A percentile compares a stretch with the other conserved stretches of the same genome.
phyloP scores from a whole-genome alignment of 64 coral and sea anemone species.

The Pocillopora verrucosa region DNA sequence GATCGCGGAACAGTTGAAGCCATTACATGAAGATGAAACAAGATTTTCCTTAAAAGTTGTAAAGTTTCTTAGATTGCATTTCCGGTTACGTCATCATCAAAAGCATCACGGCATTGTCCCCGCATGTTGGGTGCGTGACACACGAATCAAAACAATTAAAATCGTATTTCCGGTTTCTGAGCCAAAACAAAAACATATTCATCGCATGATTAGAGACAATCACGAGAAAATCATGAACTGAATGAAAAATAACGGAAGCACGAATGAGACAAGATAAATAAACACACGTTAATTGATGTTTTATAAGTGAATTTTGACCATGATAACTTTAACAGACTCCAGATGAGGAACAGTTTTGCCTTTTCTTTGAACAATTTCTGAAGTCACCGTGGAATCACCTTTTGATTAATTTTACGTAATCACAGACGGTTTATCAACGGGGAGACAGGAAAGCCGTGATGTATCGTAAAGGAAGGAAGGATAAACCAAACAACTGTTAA shows the following conservation, averaged over 20 bases:
- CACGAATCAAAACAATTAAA: constrained; percentile 5
- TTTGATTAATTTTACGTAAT: neutral
- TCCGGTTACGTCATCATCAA: constrained; percentile 27
- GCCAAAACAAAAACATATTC: constrained; percentile 23
- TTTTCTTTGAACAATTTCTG: too few species aligned
- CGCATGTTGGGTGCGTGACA: constrained; percentile 30
- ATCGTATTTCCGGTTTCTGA: neutral
- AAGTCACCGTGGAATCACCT: neutral
- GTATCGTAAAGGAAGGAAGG: neutral
- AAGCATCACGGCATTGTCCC: neutral
- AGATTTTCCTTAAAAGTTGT: neutral
- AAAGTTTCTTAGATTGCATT: neutral
- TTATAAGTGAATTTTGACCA: neutral
- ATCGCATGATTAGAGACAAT: constrained; percentile 6
- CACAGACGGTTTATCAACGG: neutral
- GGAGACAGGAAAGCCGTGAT: neutral
- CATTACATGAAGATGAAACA: neutral
- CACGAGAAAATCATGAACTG: constrained; percentile 11
- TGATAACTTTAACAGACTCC: neutral
- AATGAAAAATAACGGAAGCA: neutral
- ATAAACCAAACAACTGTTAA: neutral
- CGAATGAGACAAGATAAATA: neutral
- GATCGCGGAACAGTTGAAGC: neutral
- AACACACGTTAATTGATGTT: neutral
- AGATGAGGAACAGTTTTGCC: too few species aligned